Evolutionary conservation across 2,888 invertebrate species (phyloP), one percentile per base, ranked within the genome.

Genomic region (Agonum fuliginosum): DNA sequence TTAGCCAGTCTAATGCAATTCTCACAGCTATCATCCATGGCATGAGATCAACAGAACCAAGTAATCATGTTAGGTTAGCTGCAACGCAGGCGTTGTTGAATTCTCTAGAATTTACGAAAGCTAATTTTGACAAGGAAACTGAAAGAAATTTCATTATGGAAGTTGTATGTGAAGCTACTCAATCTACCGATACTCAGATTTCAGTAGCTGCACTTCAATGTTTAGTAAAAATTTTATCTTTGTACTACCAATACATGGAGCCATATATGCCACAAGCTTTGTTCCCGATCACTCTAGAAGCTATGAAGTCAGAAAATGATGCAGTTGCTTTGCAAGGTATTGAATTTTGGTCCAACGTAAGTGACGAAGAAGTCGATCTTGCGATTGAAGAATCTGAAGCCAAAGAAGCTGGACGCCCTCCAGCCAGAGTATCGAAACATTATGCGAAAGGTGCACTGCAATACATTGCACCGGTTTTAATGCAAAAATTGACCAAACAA

Each of bases 81-180:
- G 99, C 99, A 20, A 99, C 98, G 3, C 97, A 95, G 82, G 99
- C 99, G 1, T 90, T 99, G 24, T 91, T 96, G 65, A 99, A 99
- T 88, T 99, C 99, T 0, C 88, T 99, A 73, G 99, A 99, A 88
- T 99, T 99, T 85, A 99, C 99, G 12, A 95, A 96, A 88, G 96
- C 96, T 27, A 99, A 99, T 88, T 99, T 99, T 88, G 98, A 98
- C 83, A 96, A 96, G 85, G 98, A 98, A 90, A 92, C 94, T 78
- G 99, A 99, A 88, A 91, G 99, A 80, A 97, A 99, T 88, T 98
- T 97, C 86, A 99, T 99, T 75, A 99, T 99, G 99, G 98, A 99
- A 89, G 81, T 96, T 71, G 98, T 99, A 4, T 99, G 99, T 89
- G 98, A 99, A 88, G 97, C 99, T 1, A 99, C 99, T 0, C 99